Base-by-base conservation (phyloP, 2,888 invertebrate genomes). In the Drosophila kokeensis region DNA sequence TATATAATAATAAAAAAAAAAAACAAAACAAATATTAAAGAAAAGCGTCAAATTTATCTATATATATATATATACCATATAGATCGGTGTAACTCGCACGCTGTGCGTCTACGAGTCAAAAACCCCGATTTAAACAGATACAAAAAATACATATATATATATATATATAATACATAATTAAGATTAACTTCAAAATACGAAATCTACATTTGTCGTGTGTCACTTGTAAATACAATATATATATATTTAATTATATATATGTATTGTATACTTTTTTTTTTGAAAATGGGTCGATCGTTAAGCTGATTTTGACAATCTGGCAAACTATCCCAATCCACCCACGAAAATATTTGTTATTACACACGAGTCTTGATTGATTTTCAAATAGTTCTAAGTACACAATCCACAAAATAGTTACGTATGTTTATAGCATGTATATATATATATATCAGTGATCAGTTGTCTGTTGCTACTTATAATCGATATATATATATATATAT, bases 401-500 rank as follows among this genome's bases (percentile, higher is more conserved):
- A 81, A 69, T 63, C 59, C 71, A 65, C 55, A 59, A 73, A 68
- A 55, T 71, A 67, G 42, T 48, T 80, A 79, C 54, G 53, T 79
- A 76, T 59, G 68, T 87, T 74, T 81, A 83, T 54, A 54, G 3
- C 21, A 34, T 53, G 11, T 18, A 24, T 21, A 24, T 53, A 18
- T 34, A 24, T 24, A 34, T 21, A 36, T 76, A 84, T 86, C 66
- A 53, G 84, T 84, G 83, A 83, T 84, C 73, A 79, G 76, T 85
- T 86, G 75, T 86, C 82, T 85, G 85, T 84, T 84, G 83, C 83
- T 82, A 81, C 69, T 73, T 69, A 59, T 69, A 60, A 72, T 68
- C n/a, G 38, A 34, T 36, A 36, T 36, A 36, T 36, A 18, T 36
- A 18, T 36, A 75, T 72, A 79, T 70, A 64, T 52, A 54, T 59